Conservation (phyloP, 2,888 invertebrate genomes). For the Dicyrtoma fusca region DNA sequence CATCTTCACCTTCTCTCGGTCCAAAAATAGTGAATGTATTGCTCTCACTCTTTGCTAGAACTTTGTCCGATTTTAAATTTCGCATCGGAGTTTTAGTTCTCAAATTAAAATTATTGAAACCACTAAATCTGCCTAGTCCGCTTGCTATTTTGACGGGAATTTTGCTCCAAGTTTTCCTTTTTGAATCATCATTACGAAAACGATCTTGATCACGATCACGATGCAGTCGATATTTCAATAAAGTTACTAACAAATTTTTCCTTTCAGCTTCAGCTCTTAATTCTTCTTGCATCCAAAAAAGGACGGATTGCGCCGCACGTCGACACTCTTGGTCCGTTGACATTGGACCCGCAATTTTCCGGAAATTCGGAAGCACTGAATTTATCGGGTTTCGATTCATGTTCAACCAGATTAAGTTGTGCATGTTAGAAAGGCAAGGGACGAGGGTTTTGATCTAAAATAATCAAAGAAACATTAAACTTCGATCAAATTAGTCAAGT, state of each 20-base stretch:
- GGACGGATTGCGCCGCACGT: neutral
- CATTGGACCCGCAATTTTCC: slow-evolving; percentile 24
- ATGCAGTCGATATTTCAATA: no score
- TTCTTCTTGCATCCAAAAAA: neutral
- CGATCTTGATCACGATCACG: no score
- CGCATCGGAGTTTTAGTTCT: neutral
- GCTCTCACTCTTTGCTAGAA: neutral
- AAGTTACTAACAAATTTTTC: no score
- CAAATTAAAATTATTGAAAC: no score
- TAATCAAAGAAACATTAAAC: no score
- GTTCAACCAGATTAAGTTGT: slow-evolving; percentile 5
- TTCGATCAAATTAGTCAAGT: no score
- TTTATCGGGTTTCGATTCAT: slow-evolving; percentile 22
- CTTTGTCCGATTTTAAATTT: slow-evolving; percentile 1
- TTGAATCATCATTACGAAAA: no score
- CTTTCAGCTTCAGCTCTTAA: no score
- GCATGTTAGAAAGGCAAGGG: neutral
- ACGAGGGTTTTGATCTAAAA: slow-evolving; percentile 5
- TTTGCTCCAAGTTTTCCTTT: no score
- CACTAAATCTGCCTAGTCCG: no score
- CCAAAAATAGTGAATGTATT: neutral
- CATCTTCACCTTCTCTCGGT: no score
- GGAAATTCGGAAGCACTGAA: neutral
- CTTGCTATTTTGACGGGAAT: no score
- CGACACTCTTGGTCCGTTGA: slow-evolving; percentile 12